phyloP scores from a whole-genome alignment of 2,113 vertebrate genomes.

The Leucopternis melanops region DNA sequence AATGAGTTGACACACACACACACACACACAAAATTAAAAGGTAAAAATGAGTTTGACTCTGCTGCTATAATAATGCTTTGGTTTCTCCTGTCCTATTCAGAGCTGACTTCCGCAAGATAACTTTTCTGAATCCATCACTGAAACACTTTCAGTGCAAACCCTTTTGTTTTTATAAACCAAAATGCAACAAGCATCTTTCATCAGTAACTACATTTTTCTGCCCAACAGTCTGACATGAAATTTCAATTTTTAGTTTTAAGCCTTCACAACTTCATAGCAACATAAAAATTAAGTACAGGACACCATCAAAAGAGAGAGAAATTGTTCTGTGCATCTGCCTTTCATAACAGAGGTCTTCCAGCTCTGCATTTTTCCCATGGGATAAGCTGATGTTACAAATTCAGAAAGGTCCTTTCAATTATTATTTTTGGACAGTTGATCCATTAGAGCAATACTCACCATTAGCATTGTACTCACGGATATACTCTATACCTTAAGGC shows the following conservation, averaged over 20 bases:
- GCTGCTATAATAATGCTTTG: background rate
- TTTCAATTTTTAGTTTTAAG: background rate
- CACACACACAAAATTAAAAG: background rate
- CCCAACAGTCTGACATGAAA: background rate
- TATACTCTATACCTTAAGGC: background rate
- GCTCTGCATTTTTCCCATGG: background rate
- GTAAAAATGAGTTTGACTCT: background rate
- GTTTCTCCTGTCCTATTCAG: background rate
- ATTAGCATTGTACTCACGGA: background rate
- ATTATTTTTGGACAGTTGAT: conserved; percentile 29
- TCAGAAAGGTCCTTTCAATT: conserved; percentile 18
- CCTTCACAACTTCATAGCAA: background rate
- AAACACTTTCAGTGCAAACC: background rate
- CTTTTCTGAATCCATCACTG: background rate
- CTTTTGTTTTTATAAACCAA: background rate
- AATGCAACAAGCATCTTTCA: background rate
- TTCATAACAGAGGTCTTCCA: background rate
- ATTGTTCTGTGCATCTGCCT: background rate
- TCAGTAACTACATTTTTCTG: background rate
- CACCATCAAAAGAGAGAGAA: background rate
- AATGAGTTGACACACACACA: background rate
- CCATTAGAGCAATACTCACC: background rate
- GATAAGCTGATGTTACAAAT: background rate
- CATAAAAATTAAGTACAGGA: background rate
- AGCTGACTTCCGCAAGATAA: background rate